Conservation (phyloP, 2,797 vertebrate species). For the Lophius americanus region DNA sequence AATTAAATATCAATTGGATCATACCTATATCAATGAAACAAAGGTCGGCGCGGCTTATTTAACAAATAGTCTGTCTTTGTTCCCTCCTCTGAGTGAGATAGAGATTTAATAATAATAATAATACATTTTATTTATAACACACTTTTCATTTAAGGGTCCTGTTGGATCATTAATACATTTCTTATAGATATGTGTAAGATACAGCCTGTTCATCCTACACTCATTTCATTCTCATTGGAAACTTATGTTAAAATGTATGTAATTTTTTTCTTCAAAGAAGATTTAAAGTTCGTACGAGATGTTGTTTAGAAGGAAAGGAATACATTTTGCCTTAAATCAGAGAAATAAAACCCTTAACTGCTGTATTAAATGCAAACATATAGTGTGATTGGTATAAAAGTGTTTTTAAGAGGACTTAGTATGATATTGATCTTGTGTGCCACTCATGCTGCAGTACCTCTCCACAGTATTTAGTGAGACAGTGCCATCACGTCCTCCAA, state of each 20-base stretch:
- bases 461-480: slow-evolving; percentile 70
- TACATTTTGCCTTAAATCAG: no score
- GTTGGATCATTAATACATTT: neutral
- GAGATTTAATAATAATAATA: no score
- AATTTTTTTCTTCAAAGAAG: neutral
- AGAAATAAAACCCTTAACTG: neutral
- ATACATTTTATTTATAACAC: no score
- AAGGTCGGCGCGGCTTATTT: neutral
- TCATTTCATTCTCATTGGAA: neutral
- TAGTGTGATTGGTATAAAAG: neutral
- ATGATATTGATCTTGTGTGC: slow-evolving; percentile 3
- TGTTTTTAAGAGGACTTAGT: neutral
- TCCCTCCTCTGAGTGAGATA: slow-evolving; percentile 25
- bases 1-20: slow-evolving; percentile 50
- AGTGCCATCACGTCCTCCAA: slow-evolving; percentile 69
- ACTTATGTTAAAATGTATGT: neutral
- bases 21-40: slow-evolving; percentile 56
- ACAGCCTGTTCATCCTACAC: neutral
- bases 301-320: neutral
- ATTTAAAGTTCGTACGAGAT: neutral
- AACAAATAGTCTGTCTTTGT: slow-evolving; percentile 13
- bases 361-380: neutral
- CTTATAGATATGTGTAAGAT: slow-evolving; percentile 1
- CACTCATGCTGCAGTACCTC: slow-evolving; percentile 43
- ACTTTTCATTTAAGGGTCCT: no score